These are phyloP conservation scores for Cotesia glomerata DNA, from an alignment of 1,140 invertebrate genomes.

Conservation along the genomic window DNA sequence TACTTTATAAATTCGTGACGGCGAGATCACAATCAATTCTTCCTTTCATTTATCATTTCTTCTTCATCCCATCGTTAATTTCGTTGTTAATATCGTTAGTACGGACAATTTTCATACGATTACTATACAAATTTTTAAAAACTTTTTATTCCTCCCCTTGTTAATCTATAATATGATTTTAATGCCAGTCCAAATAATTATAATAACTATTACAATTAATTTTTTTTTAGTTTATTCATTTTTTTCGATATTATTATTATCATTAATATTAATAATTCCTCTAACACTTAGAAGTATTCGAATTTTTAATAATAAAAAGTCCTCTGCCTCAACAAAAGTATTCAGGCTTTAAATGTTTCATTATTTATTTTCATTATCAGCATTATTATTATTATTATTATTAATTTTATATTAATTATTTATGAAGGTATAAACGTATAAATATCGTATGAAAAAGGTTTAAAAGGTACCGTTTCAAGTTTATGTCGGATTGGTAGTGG, in stretches of 20 bases:
- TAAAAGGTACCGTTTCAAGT: slow-evolving; percentile 48
- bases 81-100: slow-evolving; percentile 60
- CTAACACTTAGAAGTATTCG: slow-evolving; percentile 52
- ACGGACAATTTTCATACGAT: slow-evolving; percentile 52
- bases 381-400: slow-evolving; percentile 30
- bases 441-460: slow-evolving; percentile 55
- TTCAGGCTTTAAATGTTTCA: no score
- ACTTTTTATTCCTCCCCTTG: slow-evolving; percentile 41
- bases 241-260: slow-evolving; percentile 28
- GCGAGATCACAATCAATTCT: not conserved
- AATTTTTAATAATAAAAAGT: slow-evolving; percentile 32
- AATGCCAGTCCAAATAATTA: slow-evolving; percentile 46
- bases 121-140: slow-evolving; percentile 59
- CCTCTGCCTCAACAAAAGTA: no score
- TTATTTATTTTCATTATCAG: not conserved
- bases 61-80: slow-evolving; percentile 21
- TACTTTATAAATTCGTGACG: not conserved
- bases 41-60: slow-evolving; percentile 12
- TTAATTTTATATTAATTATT: slow-evolving; percentile 33
- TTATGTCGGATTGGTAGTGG: no score
- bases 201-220: slow-evolving; percentile 40
- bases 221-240: slow-evolving; percentile 32
- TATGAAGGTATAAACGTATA: slow-evolving; percentile 61
- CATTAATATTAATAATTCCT: not conserved
- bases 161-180: slow-evolving; percentile 44